Conservation (phyloP, 2,797 vertebrate species). For the Gobionotothen gibberifrons region DNA sequence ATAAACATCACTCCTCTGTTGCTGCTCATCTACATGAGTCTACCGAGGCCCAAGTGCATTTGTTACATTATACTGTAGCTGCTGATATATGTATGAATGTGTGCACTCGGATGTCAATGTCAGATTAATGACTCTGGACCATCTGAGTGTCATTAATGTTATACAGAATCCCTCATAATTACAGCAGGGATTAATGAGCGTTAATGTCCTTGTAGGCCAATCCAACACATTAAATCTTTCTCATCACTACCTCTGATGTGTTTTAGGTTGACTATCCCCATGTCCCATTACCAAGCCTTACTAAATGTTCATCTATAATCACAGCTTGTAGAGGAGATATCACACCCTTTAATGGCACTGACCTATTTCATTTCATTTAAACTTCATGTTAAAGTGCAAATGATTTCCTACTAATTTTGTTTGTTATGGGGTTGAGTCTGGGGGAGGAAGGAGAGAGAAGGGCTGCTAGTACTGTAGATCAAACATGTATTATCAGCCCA, state of each 20-base stretch:
- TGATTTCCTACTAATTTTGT: slow-evolving; percentile 1
- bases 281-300: slow-evolving; percentile 28
- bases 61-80: neutral
- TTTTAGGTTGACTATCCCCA: slow-evolving; percentile 36
- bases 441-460: slow-evolving; percentile 9
- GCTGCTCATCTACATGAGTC: neutral
- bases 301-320: slow-evolving; percentile 48
- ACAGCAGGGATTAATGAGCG: slow-evolving; percentile 65
- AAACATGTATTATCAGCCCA: slow-evolving; percentile 60
- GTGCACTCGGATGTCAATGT: slow-evolving; percentile 21
- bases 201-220: slow-evolving; percentile 63
- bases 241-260: slow-evolving; percentile 19
- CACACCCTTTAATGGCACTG: slow-evolving; percentile 38
- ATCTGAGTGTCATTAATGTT: slow-evolving; percentile 52
- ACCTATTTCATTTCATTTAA: slow-evolving; percentile 51
- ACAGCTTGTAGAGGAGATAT: slow-evolving; percentile 33
- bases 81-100: neutral
- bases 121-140: slow-evolving; percentile 35
- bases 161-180: slow-evolving; percentile 63
- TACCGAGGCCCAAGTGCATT: slow-evolving; percentile 3
- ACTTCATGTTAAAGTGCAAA: neutral
- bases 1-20: slow-evolving; percentile 8
- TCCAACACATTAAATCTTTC: slow-evolving; percentile 59
- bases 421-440: neutral
- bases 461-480: slow-evolving; percentile 25